Base-by-base conservation (phyloP, 2,113 vertebrate genomes). In the Phasianus colchicus region DNA sequence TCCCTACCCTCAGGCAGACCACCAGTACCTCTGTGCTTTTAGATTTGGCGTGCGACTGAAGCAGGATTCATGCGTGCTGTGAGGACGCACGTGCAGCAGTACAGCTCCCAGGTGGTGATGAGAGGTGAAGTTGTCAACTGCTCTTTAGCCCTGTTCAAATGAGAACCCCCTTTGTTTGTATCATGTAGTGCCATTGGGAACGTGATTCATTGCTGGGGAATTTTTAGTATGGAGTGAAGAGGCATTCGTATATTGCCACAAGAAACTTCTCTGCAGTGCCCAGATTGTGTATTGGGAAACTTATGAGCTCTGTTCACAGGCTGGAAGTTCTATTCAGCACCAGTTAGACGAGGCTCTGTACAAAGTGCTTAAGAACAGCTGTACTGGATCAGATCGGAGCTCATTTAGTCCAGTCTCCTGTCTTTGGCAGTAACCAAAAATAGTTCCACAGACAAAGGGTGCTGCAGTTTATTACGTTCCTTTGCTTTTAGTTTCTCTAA, bases 41-140 rank as follows among this genome's bases (percentile, higher is more conserved):
- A 9, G 24, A 58, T 78, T 71, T 42, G 55, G 58, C 32, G 30
- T 61, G 72, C 24, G 27, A 13, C 55, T 50, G 50, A 52, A 69
- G 19, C 72, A n/a, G 22, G 54, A 32, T 52, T 73, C 1, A 0
- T 5, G 5, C 45, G 24, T 67, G 25, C 50, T 64, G 2, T 0
- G 1, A 13, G 83, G 34, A 19, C 36, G 73, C 7, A 13, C 10
- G 0, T 16, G 4, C 4, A 38, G 5, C 13, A 54, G 11, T 5
- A 7, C 30, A 17, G 43, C 70, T 85, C 11, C 17, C 17, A 69
- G 54, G 61, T 63, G 5, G 0, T 29, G 32, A 20, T 18, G 54
- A n/a, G 38, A 63, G 5, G 13, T 63, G 16, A 75, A 52, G 64
- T 2, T 66, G 11, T 14, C 19, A 25, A 42, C 34, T 25, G 64